These are phyloP conservation scores for Oscheius onirici DNA, from an alignment of 2,888 invertebrate species.

Conservation along the genomic window DNA sequence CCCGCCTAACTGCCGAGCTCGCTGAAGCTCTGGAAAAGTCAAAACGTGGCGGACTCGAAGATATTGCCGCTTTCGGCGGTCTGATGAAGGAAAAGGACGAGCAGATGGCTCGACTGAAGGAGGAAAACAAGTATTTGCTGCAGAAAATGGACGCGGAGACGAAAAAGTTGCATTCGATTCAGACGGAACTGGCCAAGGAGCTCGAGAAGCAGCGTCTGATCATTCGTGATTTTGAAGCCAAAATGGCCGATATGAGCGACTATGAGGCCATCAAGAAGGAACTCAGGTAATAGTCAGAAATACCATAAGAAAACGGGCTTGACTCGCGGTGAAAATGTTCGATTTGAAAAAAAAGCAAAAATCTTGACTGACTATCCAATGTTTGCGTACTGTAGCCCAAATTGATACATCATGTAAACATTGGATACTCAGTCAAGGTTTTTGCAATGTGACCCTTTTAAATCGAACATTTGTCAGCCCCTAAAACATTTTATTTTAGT, in stretches of 20 bases:
- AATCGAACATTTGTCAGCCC: too few species aligned
- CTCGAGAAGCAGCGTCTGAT: conserved; percentile 13
- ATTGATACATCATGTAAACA: too few species aligned
- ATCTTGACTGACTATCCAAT: background rate
- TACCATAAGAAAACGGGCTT: too few species aligned
- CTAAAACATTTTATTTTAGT: too few species aligned
- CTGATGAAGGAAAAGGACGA: conserved; percentile 58
- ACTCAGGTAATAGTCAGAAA: conserved; percentile 75
- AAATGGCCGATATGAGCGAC: conserved; percentile 75
- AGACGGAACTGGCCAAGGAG: conserved; percentile 71
- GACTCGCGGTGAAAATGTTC: too few species aligned
- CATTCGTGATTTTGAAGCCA: conserved; percentile 20
- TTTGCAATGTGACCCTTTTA: too few species aligned
- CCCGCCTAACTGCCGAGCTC: conserved; percentile 28
- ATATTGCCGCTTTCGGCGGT: conserved; percentile 54
- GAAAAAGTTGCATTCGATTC: conserved; percentile 84
- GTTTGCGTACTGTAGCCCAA: too few species aligned
- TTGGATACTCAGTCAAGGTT: too few species aligned
- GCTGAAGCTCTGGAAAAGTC: conserved; percentile 30
- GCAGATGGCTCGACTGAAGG: conserved; percentile 75
- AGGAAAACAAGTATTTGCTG: conserved; percentile 33
- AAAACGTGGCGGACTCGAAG: conserved; percentile 42
- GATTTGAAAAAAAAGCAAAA: background rate
- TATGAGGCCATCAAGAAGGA: conserved; percentile 92
- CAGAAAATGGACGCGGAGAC: conserved; percentile 27